Evolutionary conservation across 2,113 vertebrate species (phyloP), one percentile per base, ranked within the genome.

Genomic region (Saccopteryx bilineata): DNA sequence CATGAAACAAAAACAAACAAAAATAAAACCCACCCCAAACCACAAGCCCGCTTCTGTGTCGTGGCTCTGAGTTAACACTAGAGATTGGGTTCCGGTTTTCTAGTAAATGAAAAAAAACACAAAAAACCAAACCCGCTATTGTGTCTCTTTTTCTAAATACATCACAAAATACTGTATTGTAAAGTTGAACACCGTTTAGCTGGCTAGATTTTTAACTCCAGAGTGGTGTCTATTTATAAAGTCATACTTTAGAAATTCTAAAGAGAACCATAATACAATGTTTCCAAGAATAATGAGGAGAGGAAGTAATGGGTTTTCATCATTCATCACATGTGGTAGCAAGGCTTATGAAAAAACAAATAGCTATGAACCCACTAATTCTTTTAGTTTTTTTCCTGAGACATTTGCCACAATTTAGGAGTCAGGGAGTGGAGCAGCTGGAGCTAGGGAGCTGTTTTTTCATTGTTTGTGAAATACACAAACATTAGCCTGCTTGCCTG

Each of bases 131-230:
- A 39, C 39, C 39, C 3, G 3, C 12, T 7, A 28, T 48, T 84
- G 61, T 58, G 5, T 63, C 6, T 65, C 33, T 65, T 52, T 88
- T 39, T 86, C 24, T 93, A 46, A 61, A 26, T 71, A 66, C 54
- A 84, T 61, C 66, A 56, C 71, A 69, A 90, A 78, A 66, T 28
- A 80, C 39, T 46, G 23, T 60, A 33, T 56, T 66, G 17, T 50
- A 91, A 91, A 83, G 10, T 31, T 87, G 92, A 81, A 83, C 17
- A 56, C 21, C 31, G 83, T 48, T 82, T 86, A 50, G 1, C 19
- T 83, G 46, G 60, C 58, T 89, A 69, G 50, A 86, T 78, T 90
- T 89, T 85, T 93, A 82, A 84, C 68, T 87, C 23, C n/a, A 23
- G 63, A 87, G 7, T 85, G 18, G 26, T 90, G 31, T 13, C 12